Base-by-base conservation (phyloP, 2,888 invertebrate genomes). In the Eledona agricola region DNA sequence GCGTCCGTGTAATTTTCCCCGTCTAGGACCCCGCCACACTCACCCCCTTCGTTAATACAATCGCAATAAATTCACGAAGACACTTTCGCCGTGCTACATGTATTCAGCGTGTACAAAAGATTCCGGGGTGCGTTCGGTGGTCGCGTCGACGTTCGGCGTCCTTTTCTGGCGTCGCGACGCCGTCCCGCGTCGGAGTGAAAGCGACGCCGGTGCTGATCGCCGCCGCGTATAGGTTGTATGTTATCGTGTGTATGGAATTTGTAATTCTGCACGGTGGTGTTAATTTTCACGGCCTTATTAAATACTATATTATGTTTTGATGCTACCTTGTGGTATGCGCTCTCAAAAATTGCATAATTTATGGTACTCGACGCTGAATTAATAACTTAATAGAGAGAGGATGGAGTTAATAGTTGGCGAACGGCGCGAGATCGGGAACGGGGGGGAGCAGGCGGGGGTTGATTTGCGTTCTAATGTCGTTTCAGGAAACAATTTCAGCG, bases 291-390 rank as follows among this genome's bases (percentile, higher is more conserved):
- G 60, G 63, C 73, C 74, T 76, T 76, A 76, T 76, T 76, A 76
- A 76, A 76, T 76, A 75, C 72, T 76, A 76, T 76, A 76, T 76
- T 76, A 75, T 73, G 74, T 73, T 73, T 72, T 72, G 72, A 72
- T 70, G 70, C 64, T 69, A 69, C 70, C 72, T 72, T 70, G 73
- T 67, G 72, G 72, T 69, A 59, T 52, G 49, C 55, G 58, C 59
- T 57, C 54, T 65, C 69, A 72, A 73, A 73, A 73, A 73, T 74
- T 62, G 55, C 58, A 56, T 68, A 69, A 74, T 72, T 73, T 74
- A 73, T 70, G 57, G 65, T 38, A 35, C 57, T 55, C 57, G 59
- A 58, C 59, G 62, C 66, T 63, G 58, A 69, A 70, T 71, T 72
- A 71, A 70, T 72, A 69, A 69, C 64, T 63, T 64, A 63, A 64